A percentile compares a stretch with the other conserved stretches of the same genome.
Evolutionary conservation across 1,140 invertebrate species (phyloP).

Genomic region (Helicorthomorpha holstii): DNA sequence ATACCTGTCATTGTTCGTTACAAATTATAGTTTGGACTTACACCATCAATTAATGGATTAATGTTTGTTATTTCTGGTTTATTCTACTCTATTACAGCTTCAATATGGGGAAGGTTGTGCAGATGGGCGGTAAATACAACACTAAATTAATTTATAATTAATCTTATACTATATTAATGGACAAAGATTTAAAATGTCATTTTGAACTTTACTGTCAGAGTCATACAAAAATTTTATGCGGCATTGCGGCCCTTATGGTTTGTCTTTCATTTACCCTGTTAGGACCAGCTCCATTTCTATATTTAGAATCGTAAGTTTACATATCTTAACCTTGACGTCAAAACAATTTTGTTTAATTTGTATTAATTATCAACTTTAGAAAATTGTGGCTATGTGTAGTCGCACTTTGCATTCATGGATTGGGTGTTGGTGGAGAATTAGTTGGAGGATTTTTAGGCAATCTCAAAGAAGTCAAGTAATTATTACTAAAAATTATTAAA

Average conservation of each 20-base stretch:
- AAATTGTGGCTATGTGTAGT: conserved; percentile 43
- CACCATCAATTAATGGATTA: not conserved
- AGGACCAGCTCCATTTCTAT: conserved; percentile 14
- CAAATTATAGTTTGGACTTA: not conserved
- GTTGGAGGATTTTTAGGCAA: conserved; percentile 65
- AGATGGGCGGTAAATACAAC: conserved; percentile 34
- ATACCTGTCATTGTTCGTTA: not conserved
- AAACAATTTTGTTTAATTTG: not conserved
- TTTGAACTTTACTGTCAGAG: not conserved
- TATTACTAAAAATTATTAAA: conserved; percentile 10
- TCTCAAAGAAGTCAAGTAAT: conserved; percentile 52
- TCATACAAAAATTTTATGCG: conserved; percentile 8
- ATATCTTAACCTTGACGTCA: not conserved
- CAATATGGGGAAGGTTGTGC: conserved; percentile 60
- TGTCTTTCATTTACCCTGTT: conserved; percentile 12
- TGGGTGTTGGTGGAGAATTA: conserved; percentile 60
- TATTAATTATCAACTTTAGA: conserved; percentile 25
- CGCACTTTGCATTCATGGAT: conserved; percentile 52
- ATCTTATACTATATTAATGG: not conserved
- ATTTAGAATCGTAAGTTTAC: conserved; percentile 12
- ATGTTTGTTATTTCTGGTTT: conserved; percentile 70
- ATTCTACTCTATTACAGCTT: conserved; percentile 61
- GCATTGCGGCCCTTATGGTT: conserved; percentile 7
- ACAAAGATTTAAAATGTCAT: not conserved
- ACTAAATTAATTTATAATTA: no score